Base-by-base conservation (phyloP, 2,888 invertebrate species). In the Epirrhoe tristata region DNA sequence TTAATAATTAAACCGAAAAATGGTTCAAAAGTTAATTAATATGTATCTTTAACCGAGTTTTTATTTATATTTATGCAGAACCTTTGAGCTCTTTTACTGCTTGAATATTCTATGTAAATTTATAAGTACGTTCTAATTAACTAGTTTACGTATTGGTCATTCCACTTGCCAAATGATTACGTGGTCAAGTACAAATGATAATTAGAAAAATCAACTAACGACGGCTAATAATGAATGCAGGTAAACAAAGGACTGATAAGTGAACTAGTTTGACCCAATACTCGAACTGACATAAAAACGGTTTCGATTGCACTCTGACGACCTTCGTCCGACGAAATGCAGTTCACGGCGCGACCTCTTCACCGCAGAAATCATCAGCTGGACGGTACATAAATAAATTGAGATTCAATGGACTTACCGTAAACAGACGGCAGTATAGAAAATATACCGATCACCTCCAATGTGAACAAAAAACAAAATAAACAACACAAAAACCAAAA, bases 371-470 rank as follows among this genome's bases (percentile, higher is more conserved):
- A 91, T 52, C 17, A 48, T 90, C 89, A 89, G 86, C 86, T 87
- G 88, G 85, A 82, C 81, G 79, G 79, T 80, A 83, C 78, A 84
- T 81, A 86, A 85, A 87, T 85, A 88, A 82, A 89, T 88, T 85
- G 83, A 87, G 88, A 88, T 85, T 82, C 83, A 88, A 86, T 81
- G 77, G 78, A 92, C 93, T 93, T 77, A 93, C 93, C 89, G 89
- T 86, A 88, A 89, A 89, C 87, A 87, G 85, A 82, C 85, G 85
- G 83, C 83, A 80, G 90, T 84, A 84, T 84, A 81, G 86, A 84
- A 88, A 89, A 88, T 86, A 88, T 88, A 87, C 86, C 78, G 84
- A 85, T 85, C 86, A 88, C 89, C 87, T 90, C 90, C 91, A 89
- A 91, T 83, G 83, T 86, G 87, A 79, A 93, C 92, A 85, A 81